These are phyloP conservation scores for Lycorma delicatula DNA, from an alignment of 1,140 invertebrate genomes.

Conservation along the genomic window DNA sequence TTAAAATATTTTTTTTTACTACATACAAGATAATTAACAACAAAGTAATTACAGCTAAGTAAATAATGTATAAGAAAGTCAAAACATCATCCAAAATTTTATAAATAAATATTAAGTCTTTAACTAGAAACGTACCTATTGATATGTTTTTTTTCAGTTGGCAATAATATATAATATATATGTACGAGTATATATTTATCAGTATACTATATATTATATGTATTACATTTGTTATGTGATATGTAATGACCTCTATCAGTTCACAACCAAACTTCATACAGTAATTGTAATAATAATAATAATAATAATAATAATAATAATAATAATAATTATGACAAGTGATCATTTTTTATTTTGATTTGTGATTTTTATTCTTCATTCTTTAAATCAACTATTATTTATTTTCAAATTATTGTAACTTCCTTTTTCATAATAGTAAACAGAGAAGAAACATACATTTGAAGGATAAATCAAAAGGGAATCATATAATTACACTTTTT, in stretches of 20 bases:
- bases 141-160: neutral
- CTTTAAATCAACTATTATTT: too few species aligned
- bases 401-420: too few species aligned
- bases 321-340: too few species aligned
- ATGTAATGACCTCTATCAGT: neutral
- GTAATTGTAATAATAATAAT: neutral
- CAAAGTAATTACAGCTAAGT: neutral
- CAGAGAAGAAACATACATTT: too few species aligned
- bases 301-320: neutral
- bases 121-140: neutral
- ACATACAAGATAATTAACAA: constrained; percentile 1
- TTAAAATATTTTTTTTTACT: neutral
- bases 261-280: neutral
- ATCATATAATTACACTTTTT: too few species aligned
- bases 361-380: too few species aligned
- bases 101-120: neutral
- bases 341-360: too few species aligned
- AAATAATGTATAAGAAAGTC: neutral
- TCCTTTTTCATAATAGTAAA: too few species aligned
- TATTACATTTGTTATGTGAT: neutral
- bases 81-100: constrained; percentile 4
- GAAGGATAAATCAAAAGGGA: too few species aligned
- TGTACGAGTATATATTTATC: neutral
- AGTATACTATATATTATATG: neutral
- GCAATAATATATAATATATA: neutral